A percentile compares a stretch with the other conserved stretches of the same genome.
These are phyloP conservation scores for Drosophila kokeensis DNA, from an alignment of 2,888 invertebrate species.

Conservation along the genomic window DNA sequence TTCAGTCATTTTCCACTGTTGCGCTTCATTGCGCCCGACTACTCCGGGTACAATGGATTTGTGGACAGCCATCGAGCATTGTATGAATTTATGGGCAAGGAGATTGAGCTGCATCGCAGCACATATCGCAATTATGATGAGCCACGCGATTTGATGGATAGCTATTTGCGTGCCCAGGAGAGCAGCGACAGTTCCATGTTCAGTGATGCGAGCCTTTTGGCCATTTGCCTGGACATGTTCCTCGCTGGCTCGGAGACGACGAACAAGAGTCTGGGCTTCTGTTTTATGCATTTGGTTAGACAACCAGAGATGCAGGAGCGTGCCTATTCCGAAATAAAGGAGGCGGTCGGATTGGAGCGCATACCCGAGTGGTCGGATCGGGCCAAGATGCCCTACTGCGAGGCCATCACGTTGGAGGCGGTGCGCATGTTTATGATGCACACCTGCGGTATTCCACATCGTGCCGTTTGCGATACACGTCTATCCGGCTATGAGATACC, in stretches of 20 bases:
- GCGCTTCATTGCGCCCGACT: slow-evolving; percentile 89
- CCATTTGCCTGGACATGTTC: slow-evolving; percentile 93
- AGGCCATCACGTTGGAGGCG: slow-evolving; percentile 91
- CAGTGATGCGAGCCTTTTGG: slow-evolving; percentile 90
- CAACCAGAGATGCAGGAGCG: slow-evolving; percentile 90
- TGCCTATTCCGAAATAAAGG: slow-evolving; percentile 92
- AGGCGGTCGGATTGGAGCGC: slow-evolving; percentile 89
- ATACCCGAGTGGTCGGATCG: slow-evolving; percentile 90
- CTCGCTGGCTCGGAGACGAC: slow-evolving; percentile 95
- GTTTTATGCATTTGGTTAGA: slow-evolving; percentile 90
- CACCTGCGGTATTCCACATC: slow-evolving; percentile 92
- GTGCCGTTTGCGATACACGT: slow-evolving; percentile 90
- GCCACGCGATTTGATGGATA: slow-evolving; percentile 93
- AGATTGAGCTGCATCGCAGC: slow-evolving; percentile 90
- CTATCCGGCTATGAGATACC: slow-evolving; percentile 91
- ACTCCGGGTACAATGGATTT: slow-evolving; percentile 91
- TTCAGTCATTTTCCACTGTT: slow-evolving; percentile 93
- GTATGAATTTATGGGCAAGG: slow-evolving; percentile 90
- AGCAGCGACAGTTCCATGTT: slow-evolving; percentile 86
- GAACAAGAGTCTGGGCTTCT: slow-evolving; percentile 91
- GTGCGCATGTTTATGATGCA: slow-evolving; percentile 92
- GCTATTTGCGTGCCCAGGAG: slow-evolving; percentile 89
- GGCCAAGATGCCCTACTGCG: slow-evolving; percentile 92
- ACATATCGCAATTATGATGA: slow-evolving; percentile 87
- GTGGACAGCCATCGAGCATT: slow-evolving; percentile 89